phyloP scores from a whole-genome alignment of 2,113 vertebrate genomes.

The Panthera uncia region DNA sequence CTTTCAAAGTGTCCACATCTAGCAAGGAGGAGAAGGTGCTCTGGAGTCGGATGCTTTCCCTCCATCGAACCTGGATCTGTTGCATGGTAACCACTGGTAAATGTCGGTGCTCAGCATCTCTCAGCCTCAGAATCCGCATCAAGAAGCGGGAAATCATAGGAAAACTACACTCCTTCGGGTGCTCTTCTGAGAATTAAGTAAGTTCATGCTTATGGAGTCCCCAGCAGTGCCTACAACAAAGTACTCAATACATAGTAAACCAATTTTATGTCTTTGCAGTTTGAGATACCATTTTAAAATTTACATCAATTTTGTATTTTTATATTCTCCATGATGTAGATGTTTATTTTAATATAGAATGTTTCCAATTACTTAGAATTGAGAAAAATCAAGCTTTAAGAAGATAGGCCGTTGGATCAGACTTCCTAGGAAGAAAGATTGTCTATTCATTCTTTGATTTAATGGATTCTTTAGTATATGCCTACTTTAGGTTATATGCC shows the following conservation, averaged over 20 bases:
- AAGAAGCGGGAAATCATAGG: background rate
- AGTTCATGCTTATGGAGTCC: background rate
- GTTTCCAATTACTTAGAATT: background rate
- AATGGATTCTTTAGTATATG: constrained; percentile 1
- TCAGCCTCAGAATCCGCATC: background rate
- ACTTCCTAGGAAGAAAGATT: background rate
- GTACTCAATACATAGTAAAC: background rate
- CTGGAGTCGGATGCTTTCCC: background rate
- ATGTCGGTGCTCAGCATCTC: too few relatives aligned
- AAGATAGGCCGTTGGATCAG: background rate
- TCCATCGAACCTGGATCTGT: background rate
- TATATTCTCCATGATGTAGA: background rate
- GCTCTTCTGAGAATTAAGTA: background rate
- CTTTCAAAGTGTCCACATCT: background rate
- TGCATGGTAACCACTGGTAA: fast-evolving
- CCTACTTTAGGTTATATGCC: background rate
- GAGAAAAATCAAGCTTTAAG: background rate
- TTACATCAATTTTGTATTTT: background rate
- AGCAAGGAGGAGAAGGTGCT: background rate
- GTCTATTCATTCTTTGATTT: background rate
- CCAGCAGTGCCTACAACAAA: too few relatives aligned
- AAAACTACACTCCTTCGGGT: background rate
- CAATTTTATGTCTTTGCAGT: background rate
- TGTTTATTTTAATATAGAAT: background rate
- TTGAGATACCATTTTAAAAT: background rate